A percentile compares a stretch with the other conserved stretches of the same genome.
Conservation (phyloP, 2,113 vertebrate species). For the Lathamus discolor region DNA sequence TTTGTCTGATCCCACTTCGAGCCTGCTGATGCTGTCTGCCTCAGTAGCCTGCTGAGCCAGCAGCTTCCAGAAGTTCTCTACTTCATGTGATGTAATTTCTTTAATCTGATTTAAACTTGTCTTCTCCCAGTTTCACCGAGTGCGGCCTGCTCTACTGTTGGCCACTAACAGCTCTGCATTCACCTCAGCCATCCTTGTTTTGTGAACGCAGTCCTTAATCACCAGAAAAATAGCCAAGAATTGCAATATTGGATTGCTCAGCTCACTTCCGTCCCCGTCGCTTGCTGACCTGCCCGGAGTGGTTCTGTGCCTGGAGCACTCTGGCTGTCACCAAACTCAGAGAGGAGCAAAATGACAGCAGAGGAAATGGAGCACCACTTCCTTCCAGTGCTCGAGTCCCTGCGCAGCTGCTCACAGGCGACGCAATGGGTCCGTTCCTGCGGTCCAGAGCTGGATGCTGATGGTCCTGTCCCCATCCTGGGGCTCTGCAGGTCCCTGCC, state of each 20-base stretch:
- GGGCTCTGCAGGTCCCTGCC: background rate
- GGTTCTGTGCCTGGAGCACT: background rate
- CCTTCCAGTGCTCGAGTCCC: background rate
- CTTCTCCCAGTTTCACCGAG: background rate
- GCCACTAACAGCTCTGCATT: background rate
- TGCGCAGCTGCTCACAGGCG: background rate
- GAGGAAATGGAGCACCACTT: background rate
- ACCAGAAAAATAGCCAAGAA: background rate
- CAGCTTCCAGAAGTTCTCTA: background rate
- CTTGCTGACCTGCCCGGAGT: background rate
- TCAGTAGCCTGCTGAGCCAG: background rate
- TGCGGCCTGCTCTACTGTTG: background rate
- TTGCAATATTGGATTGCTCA: background rate
- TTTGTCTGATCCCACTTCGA: background rate
- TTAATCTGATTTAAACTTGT: background rate
- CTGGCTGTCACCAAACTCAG: background rate
- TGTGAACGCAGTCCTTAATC: background rate
- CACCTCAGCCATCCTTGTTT: background rate
- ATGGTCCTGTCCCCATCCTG: background rate
- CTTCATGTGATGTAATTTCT: background rate
- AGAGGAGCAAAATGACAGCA: background rate
- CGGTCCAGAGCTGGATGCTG: background rate
- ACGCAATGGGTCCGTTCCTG: background rate
- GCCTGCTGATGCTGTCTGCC: background rate
- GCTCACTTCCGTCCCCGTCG: background rate